phyloP scores from a whole-genome alignment of 2,113 vertebrate genomes.

The Mus spicilegus region DNA sequence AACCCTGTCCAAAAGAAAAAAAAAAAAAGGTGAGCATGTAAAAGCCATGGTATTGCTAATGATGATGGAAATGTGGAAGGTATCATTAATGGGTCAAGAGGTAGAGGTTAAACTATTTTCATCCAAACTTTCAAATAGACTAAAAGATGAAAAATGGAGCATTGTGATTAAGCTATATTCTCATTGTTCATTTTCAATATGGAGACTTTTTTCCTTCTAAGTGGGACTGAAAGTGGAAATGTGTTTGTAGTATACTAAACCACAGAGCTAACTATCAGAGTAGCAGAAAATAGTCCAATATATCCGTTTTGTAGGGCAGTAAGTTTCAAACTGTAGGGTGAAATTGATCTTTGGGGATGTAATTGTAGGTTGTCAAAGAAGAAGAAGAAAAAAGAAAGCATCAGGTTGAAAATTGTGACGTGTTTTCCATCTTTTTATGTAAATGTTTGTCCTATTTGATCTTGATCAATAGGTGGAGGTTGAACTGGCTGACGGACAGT shows the following conservation, averaged over 20 bases:
- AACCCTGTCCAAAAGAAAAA: background rate
- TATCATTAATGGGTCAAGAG: background rate
- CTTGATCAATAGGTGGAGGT: background rate
- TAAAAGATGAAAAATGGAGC: background rate
- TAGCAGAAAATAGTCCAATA: background rate
- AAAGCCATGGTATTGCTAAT: background rate
- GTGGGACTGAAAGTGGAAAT: background rate
- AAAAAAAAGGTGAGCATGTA: background rate
- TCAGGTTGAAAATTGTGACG: background rate
- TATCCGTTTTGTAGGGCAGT: background rate
- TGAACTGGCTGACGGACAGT: background rate
- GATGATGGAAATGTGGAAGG: background rate
- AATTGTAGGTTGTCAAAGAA: background rate
- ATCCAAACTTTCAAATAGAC: conserved; percentile 7
- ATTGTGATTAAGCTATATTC: conserved; percentile 19
- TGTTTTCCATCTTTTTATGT: background rate
- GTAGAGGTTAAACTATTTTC: conserved; percentile 9
- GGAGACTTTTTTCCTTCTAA: background rate
- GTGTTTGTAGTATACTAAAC: background rate
- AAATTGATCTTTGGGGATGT: conserved; percentile 1
- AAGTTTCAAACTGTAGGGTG: conserved; percentile 11
- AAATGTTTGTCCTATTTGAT: background rate
- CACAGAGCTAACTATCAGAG: background rate
- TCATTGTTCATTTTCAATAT: conserved; percentile 5
- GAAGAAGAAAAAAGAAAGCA: background rate